Evolutionary conservation across 2,888 invertebrate species (phyloP), one percentile per base, ranked within the genome.

Genomic region (Apamea epomidion): DNA sequence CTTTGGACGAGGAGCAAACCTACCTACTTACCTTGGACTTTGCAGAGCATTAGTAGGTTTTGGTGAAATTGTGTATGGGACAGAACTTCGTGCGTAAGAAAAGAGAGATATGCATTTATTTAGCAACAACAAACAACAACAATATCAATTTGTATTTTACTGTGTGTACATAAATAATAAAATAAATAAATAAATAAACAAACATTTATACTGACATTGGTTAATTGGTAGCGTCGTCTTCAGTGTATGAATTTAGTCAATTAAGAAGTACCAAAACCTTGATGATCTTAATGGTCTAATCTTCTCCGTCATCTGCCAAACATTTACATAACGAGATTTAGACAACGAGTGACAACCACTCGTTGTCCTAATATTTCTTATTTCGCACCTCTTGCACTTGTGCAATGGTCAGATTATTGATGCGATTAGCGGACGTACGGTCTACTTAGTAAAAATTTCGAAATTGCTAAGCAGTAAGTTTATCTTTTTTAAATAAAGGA

Each of bases 1-100:
- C 75, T 67, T 71, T 25, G 45, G 76, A 32, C n/a, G 8, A 76
- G 65, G 73, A 76, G 54, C 83, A n/a, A n/a, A n/a, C n/a, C n/a
- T n/a, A n/a, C n/a, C n/a, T n/a, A 74, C 6, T 86, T 65, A 54
- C 16, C 75, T 78, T 18, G 7, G 25, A 16, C 12, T 48, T 25
- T 60, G 4, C 8, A 74, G 51, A 21, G 18, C 18, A 64, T 64
- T 76, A 67, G 45, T 21, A 37, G 58, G 29, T 74, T 16, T 71
- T 58, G 25, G 21, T 62, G 58, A 29, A 70, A 78, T 0, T 67
- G 21, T 7, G 14, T 37, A 10, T 62, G 0, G n/a, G 6, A 45
- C 29, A 21, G 21, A 65, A 65, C 37, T 37, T 37, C 5, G 21
- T 65, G 37, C 25, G 37, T 29, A 65, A 12, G 65, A 62, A 62